phyloP scores from a whole-genome alignment of 2,888 invertebrate genomes.

The Himalopsyche kuldschensis region DNA sequence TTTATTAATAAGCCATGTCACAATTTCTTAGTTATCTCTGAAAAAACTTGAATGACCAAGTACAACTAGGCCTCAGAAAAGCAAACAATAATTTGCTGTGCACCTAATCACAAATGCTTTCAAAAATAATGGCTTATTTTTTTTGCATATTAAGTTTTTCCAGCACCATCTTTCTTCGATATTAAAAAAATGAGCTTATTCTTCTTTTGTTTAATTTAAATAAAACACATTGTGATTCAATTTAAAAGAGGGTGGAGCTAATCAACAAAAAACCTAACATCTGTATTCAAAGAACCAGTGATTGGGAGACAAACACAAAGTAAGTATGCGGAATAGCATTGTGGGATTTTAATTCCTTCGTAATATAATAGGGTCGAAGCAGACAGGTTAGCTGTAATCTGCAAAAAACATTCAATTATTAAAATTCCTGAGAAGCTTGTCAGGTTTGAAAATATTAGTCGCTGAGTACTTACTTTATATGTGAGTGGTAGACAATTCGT shows the following conservation, averaged over 20 bases:
- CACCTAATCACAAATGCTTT: too few species aligned
- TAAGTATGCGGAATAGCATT: conserved; percentile 27
- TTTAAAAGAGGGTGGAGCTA: not conserved
- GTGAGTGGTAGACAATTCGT: not conserved
- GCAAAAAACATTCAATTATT: conserved; percentile 39
- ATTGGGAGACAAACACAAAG: conserved; percentile 16
- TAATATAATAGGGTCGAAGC: conserved; percentile 35
- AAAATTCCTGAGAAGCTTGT: conserved; percentile 33
- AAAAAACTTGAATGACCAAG: too few species aligned
- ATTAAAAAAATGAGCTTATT: too few species aligned
- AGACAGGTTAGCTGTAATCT: conserved; percentile 28
- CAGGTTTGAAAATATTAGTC: conserved; percentile 10
- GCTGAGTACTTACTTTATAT: not conserved
- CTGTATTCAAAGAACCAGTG: conserved; percentile 15
- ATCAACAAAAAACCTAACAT: not conserved
- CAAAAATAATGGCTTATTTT: too few species aligned
- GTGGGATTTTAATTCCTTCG: conserved; percentile 38
- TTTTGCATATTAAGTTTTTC: too few species aligned
- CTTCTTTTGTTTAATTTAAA: not conserved
- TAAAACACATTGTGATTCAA: not conserved
- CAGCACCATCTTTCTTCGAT: too few species aligned
- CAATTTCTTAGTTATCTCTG: too few species aligned
- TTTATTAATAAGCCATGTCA: too few species aligned
- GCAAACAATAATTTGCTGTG: too few species aligned
- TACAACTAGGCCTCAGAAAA: too few species aligned